Conservation (phyloP, 2,888 invertebrate genomes). For the Philereme transversata region DNA sequence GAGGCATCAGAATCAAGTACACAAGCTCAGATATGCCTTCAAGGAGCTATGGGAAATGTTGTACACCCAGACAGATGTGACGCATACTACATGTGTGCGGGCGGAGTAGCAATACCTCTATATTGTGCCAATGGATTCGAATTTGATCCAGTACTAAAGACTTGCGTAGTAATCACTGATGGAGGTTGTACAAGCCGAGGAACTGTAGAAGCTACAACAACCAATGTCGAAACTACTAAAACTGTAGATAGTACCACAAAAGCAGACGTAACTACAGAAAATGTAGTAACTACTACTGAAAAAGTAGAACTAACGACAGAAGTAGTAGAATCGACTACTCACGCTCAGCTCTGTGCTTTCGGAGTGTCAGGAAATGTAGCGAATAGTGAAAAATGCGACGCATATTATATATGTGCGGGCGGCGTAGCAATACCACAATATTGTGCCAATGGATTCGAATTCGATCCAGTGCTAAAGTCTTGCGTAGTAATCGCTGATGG, state of each 20-base stretch:
- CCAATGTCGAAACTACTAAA: not conserved
- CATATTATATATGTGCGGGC: slow-evolving; percentile 41
- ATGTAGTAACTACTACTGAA: not conserved
- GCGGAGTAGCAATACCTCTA: too few relatives aligned
- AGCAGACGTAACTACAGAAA: not conserved
- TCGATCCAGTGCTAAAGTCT: slow-evolving; percentile 39
- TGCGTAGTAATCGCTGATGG: slow-evolving; percentile 40
- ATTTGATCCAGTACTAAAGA: too few relatives aligned
- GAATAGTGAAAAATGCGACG: slow-evolving; percentile 32
- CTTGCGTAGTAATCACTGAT: slow-evolving; percentile 43
- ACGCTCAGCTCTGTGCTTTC: slow-evolving; percentile 24
- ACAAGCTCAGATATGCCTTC: slow-evolving; percentile 25
- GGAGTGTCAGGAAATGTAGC: slow-evolving; percentile 35
- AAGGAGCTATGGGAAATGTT: slow-evolving; percentile 31
- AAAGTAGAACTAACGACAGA: not conserved
- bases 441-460: slow-evolving; percentile 46
- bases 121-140: too few relatives aligned
- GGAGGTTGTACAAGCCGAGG: slow-evolving; percentile 45
- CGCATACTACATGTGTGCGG: too few relatives aligned
- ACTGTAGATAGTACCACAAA: slow-evolving; percentile 1
- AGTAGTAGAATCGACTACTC: slow-evolving; percentile 10
- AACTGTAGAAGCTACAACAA: not conserved
- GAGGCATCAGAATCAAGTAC: slow-evolving; percentile 15
- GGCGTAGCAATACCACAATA: slow-evolving; percentile 33
- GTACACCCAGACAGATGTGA: slow-evolving; percentile 26